These are phyloP conservation scores for Mamestra configurata DNA, from an alignment of 1,140 invertebrate species.

Conservation along the genomic window DNA sequence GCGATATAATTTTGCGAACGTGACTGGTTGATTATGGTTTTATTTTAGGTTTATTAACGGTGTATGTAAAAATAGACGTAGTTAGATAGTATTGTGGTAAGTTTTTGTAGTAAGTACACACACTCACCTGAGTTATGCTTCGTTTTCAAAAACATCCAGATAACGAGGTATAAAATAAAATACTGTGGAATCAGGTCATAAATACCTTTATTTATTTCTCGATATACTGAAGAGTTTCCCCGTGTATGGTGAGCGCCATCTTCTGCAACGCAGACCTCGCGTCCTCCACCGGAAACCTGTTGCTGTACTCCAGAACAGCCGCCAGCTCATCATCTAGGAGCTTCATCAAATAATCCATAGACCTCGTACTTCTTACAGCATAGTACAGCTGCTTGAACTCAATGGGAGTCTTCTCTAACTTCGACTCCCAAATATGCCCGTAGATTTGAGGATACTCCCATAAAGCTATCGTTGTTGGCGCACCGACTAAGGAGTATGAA, in stretches of 20 bases:
- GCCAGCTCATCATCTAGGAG: constrained; percentile 77
- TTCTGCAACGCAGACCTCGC: constrained; percentile 77
- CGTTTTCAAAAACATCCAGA: not conserved
- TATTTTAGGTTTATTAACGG: not conserved
- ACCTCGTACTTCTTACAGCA: constrained; percentile 75
- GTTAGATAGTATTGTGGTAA: no score
- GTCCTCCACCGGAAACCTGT: constrained; percentile 76
- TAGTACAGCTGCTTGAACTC: constrained; percentile 79
- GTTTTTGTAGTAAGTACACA: not conserved
- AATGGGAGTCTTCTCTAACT: constrained; percentile 72
- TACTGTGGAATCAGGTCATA: not conserved
- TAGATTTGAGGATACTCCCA: constrained; percentile 91
- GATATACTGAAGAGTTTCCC: constrained; percentile 77
- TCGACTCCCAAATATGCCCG: constrained; percentile 81
- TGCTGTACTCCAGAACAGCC: constrained; percentile 69
- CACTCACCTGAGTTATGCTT: not conserved
- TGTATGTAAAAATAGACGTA: no score
- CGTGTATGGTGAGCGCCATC: constrained; percentile 77
- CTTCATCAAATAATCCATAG: constrained; percentile 77
- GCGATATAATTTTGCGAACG: not conserved
- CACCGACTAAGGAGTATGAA: constrained; percentile 91
- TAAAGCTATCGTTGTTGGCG: constrained; percentile 93
- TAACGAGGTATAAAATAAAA: constrained; percentile 9
- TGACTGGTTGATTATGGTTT: not conserved
- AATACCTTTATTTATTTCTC: constrained; percentile 64